Conservation (phyloP, 2,888 invertebrate genomes). For the Oxytorus armatus region DNA sequence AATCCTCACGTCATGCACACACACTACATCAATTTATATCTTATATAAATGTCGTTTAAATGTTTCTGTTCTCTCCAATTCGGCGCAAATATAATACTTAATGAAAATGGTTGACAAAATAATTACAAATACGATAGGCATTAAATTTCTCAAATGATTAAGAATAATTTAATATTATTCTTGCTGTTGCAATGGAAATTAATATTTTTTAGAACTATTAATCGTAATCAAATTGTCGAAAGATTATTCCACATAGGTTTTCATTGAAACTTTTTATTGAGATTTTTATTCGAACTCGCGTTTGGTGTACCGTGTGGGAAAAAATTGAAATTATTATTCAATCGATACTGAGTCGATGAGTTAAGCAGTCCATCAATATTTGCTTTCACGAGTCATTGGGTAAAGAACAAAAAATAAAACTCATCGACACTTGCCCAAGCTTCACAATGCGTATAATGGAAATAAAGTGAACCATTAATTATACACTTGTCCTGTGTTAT, state of each 20-base stretch:
- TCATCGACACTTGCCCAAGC: slow-evolving; percentile 38
- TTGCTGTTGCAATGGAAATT: too few species aligned
- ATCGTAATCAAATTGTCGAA: too few species aligned
- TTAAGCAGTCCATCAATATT: slow-evolving; percentile 8
- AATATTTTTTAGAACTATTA: too few species aligned
- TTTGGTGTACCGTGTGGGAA: not conserved
- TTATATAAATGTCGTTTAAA: not conserved
- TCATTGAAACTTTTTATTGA: not conserved
- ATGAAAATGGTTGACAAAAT: too few species aligned
- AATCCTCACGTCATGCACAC: slow-evolving; percentile 36
- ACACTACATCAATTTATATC: not conserved
- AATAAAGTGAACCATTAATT: slow-evolving; percentile 8
- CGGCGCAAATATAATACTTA: too few species aligned
- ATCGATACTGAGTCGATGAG: slow-evolving; percentile 16
- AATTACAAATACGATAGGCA: not conserved
- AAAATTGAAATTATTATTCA: slow-evolving; percentile 25
- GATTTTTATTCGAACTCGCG: not conserved
- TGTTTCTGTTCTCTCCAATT: not conserved
- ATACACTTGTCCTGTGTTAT: slow-evolving; percentile 6
- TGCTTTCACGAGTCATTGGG: not conserved
- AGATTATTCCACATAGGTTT: not conserved
- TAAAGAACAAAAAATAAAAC: slow-evolving; percentile 5
- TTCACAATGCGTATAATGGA: not conserved
- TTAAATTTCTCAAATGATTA: not conserved
- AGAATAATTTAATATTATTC: too few species aligned